Evolutionary conservation across 1,140 invertebrate genomes (phyloP), one percentile per base, ranked within the genome.

Genomic region (Pseudobourletiella spinata): DNA sequence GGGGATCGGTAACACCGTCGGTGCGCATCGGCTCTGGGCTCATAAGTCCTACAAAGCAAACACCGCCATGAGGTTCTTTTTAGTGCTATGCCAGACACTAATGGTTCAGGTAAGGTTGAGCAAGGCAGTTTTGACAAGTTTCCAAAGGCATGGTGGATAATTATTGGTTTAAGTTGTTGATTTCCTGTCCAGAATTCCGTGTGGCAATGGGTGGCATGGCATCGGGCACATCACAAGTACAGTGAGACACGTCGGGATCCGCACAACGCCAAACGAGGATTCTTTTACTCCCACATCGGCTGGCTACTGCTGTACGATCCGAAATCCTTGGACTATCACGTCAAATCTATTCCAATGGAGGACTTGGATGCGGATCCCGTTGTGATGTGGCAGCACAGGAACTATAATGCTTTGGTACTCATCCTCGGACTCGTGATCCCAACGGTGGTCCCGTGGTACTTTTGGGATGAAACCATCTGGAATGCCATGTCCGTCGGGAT

Each of bases 201-300:
- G 8, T 55, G 6, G 3, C 15, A 30, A 2, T 55, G 51, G 51
- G 3, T 3, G 20, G 11, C 2, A 25, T 24, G 29, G 16, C 88
- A 91, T 67, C 79, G 88, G 56, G 84, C 89, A 16, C 88, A 91
- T 72, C 88, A 90, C 71, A 89, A 89, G 69, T 89, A 85, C 68
- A 82, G 84, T 4, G 88, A 90, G 73, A 89, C 87, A 0, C 83
- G 87, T 64, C 84, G 87, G 0, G 88, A 91, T 76, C 88, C 88
- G 0, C 87, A 90, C 72, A 87, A 91, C 75, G 84, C 84, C 0
- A 81, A 85, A 32, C 76, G 87, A 43, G 88, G 87, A 1, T 89
- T 90, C 71, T 86, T 86, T 70, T 91, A 89, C 67, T 82, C 87
- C 1, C 88, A 89, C 67, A 83, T 89, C 0, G 87, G 87, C 0